Percentiles rank a stretch among this genome's conserved stretches.
These are phyloP conservation scores for Pipra filicauda DNA, from an alignment of 2,113 vertebrate genomes.

Conservation along the genomic window DNA sequence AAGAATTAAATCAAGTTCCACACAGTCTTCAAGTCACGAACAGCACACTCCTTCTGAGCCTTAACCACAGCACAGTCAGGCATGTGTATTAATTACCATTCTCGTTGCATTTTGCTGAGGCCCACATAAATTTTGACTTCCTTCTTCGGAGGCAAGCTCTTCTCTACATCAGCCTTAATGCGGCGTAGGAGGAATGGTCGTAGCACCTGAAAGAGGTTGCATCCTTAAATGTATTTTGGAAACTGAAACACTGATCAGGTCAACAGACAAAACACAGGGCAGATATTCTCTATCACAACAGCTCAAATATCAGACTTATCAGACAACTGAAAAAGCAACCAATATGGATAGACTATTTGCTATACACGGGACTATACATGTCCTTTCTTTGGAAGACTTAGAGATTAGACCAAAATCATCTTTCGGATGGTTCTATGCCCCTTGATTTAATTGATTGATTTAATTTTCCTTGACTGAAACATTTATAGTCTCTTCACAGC, in stretches of 20 bases:
- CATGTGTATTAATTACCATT: slow-evolving; percentile 81
- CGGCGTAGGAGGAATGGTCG: slow-evolving; percentile 94
- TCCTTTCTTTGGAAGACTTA: background rate
- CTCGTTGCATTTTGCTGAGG: slow-evolving; percentile 98
- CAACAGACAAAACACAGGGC: background rate
- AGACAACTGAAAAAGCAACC: background rate
- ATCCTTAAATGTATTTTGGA: background rate
- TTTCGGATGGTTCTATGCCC: background rate
- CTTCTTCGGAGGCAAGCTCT: slow-evolving; percentile 95
- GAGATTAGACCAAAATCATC: background rate
- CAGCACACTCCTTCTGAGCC: background rate
- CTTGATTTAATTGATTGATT: background rate
- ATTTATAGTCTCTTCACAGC: background rate
- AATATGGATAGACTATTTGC: background rate
- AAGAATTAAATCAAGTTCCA: background rate
- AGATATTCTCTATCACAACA: background rate
- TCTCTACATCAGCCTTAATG: slow-evolving; percentile 98
- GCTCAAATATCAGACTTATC: background rate
- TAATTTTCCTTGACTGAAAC: background rate
- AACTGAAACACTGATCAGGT: background rate
- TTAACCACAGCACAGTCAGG: background rate
- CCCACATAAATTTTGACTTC: slow-evolving; percentile 98
- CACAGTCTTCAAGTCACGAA: background rate
- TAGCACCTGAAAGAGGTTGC: slow-evolving; percentile 79
- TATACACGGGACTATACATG: background rate